Conservation (phyloP, 2,797 vertebrate genomes). For the Lepilemur septentrionalis region DNA sequence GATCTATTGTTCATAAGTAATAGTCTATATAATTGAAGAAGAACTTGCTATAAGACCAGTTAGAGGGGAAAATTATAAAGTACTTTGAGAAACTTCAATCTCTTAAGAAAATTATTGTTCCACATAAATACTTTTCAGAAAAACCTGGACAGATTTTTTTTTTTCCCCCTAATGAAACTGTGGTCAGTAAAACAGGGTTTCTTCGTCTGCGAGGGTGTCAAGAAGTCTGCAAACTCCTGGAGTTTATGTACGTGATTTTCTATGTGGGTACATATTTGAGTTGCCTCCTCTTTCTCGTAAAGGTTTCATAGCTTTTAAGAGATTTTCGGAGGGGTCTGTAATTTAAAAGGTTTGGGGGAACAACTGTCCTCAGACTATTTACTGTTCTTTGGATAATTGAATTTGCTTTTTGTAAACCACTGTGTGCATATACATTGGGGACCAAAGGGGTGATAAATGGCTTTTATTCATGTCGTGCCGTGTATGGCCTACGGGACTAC, state of each 20-base stretch:
- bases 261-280: background rate
- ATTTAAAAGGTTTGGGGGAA: background rate
- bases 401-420: background rate
- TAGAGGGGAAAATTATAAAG: background rate
- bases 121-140: background rate
- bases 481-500: background rate
- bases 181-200: background rate
- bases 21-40: background rate
- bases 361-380: background rate
- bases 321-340: background rate
- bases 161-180: background rate
- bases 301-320: background rate
- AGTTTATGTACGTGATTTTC: background rate
- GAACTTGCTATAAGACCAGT: background rate
- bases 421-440: background rate
- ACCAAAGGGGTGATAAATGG: background rate
- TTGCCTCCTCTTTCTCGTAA: background rate
- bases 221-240: background rate
- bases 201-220: background rate
- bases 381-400: background rate
- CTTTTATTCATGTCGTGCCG: background rate
- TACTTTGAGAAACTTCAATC: background rate
- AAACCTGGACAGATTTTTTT: background rate
- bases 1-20: background rate
- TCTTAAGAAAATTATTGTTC: background rate